Base-by-base conservation (phyloP, 1,140 invertebrate genomes). In the Heliconius hermathena region DNA sequence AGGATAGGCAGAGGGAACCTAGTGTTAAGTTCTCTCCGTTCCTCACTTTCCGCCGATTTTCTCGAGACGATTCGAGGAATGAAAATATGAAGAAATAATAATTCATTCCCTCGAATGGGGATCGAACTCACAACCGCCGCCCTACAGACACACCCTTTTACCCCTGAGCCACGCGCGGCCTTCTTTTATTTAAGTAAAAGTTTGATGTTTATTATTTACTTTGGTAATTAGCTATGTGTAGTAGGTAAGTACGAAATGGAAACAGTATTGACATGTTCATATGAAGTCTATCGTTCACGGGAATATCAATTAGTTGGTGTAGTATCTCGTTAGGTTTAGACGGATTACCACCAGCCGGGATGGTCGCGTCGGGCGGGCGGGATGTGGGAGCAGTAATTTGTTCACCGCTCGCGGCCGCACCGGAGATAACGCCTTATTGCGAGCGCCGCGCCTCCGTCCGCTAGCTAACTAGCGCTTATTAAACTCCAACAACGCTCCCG, bases 381-480 rank as follows among this genome's bases (percentile, higher is more conserved):
- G 84, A 85, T 78, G 82, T 74, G 84, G 81, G 86, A 80, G 85
- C 84, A 78, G 85, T 89, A 91, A 91, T 91, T 93, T 85, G 90
- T 88, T 85, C 80, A 85, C 73, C 66, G 81, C 82, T 52, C 81
- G 76, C 72, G 49, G 79, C 83, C 60, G 80, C 72, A 91, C 90
- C 91, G 91, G 91, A 94, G 91, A 93, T 93, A 91, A 92, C 87
- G 82, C 91, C 87, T 91, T 94, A 93, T 93, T 91, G 89, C 89
- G 86, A 82, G 82, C 89, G 85, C 84, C 84, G 88, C 88, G 87
- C 85, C 89, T 82, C 83, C 84, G 82, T 85, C 85, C 89, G 87
- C 84, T 85, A 88, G 87, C 89, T 89, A 92, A 94, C 93, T 92
- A 94, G 92, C 91, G 90, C 91, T 94, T 94, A 94, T 94, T 94